Evolutionary conservation across 30 jellyfish, hydroid and myxozoan genomes (phyloP).

Genomic region (Clytia hemisphaerica): DNA sequence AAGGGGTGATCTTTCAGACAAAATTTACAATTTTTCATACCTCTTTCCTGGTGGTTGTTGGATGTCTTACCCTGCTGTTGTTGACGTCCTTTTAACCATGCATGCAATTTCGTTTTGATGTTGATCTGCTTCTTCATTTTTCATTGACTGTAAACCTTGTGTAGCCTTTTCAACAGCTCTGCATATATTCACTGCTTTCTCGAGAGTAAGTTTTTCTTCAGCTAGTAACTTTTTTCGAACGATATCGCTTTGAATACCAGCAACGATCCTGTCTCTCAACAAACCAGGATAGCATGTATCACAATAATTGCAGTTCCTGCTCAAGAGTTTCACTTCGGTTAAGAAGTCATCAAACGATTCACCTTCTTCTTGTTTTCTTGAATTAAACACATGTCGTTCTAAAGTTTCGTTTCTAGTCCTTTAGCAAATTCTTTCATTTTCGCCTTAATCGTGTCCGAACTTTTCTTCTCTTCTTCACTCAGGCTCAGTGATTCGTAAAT

Average conservation of each 20-base stretch:
- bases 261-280: no score
- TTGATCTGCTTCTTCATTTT: conserved; percentile 1
- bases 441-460: neutral
- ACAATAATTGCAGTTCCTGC: neutral
- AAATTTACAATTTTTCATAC: no score
- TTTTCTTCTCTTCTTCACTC: neutral
- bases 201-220: no score
- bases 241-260: no score
- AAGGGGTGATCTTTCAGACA: neutral
- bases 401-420: neutral
- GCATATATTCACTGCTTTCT: no score
- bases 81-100: conserved; percentile 2
- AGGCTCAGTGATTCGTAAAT: conserved; percentile 2
- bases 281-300: no score
- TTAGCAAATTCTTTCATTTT: conserved; percentile 4
- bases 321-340: neutral
- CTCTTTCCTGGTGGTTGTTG: no score
- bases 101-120: conserved; percentile 1
- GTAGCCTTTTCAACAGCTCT: no score
- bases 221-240: no score
- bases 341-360: conserved; percentile 13
- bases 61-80: conserved; percentile 5
- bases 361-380: conserved; percentile 14
- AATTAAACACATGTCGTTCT: neutral
- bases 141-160: conserved; percentile 2